Conservation (phyloP, 37 sponge, comb jelly and placozoan species). For the Theonella swinhoei region DNA sequence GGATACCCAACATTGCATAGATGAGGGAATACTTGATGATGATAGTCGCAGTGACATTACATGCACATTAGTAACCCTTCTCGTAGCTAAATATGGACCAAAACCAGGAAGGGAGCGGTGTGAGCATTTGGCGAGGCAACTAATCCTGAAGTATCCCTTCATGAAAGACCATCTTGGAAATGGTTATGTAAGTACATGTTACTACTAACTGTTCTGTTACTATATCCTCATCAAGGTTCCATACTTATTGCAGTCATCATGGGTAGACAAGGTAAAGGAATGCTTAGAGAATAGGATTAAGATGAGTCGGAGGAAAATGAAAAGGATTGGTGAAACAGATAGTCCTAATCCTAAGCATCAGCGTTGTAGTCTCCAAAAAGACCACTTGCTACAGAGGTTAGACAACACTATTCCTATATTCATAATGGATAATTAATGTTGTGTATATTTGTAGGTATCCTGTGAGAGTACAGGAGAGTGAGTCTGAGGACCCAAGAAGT, state of each 20-base stretch:
- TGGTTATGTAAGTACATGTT: conserved; percentile 40
- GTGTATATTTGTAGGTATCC: too few relatives aligned
- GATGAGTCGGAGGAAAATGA: not conserved
- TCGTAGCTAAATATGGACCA: not conserved
- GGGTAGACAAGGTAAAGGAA: conserved; percentile 44
- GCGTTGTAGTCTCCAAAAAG: too few relatives aligned
- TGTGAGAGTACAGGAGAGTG: too few relatives aligned
- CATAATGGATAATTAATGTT: too few relatives aligned
- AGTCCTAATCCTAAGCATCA: too few relatives aligned
- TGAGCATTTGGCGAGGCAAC: not conserved
- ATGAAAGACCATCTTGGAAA: conserved; percentile 29
- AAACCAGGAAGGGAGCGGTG: not conserved
- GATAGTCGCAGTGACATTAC: conserved; percentile 6
- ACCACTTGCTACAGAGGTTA: too few relatives aligned
- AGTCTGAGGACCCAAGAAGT: conserved; percentile 16
- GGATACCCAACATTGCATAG: not conserved
- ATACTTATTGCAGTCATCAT: conserved; percentile 51
- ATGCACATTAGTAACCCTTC: not conserved
- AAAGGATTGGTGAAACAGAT: too few relatives aligned
- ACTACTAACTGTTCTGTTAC: too few relatives aligned
- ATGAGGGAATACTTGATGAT: not conserved
- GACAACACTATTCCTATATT: too few relatives aligned
- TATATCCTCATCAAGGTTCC: too few relatives aligned
- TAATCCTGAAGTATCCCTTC: conserved; percentile 18
- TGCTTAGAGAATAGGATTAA: conserved; percentile 20